Base-by-base conservation (phyloP, 35 echinoderm and acorn worm species). In the Apostichopus parvimensis region DNA sequence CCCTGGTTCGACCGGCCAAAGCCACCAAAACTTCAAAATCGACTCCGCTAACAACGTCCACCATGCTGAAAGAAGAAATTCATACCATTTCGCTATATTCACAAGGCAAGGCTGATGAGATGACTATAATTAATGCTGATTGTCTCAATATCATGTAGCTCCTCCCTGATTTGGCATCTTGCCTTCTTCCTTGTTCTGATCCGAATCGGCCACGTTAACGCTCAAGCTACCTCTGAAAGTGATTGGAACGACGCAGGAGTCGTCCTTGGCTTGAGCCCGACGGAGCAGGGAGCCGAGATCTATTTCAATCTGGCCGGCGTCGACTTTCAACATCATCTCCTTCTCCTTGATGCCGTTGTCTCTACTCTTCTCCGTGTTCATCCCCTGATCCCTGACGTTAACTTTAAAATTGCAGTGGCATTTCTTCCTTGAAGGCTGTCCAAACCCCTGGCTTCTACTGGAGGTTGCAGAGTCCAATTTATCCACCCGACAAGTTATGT, bases 401-500 rank as follows among this genome's bases (percentile, higher is more conserved):
- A 88, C 52, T 73, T 55, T 88, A 8, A 88, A 88, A 17, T 88
- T 34, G 25, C 66, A 88, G 52, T 88, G 86, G 18, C 86, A 88
- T 55, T 73, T 88, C 61, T 88, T 88, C 57, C 81, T 84, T 17
- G 55, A 17, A 84, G 81, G n/a, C n/a, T 6, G 2, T 45, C 25
- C 26, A 59, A 23, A n/a, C 15, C 56, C 22, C 2, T 88, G 86
- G 25, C 61, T 53, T 45, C 34, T 45, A 5, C 57, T 88, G 24
- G 60, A 45, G 9, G 86, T 14, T 18, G 6, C 71, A 75, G 70
- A 17, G 5, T 73, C 18, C 4, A 11, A 0, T 17, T 73, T 6
- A 15, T 73, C n/a, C 70, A 73, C 6, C 6, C 9, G 6, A 6
- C 15, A 6, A 73, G 10, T 73, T 21, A n/a, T 17, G 5, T 10